phyloP scores from a whole-genome alignment of 2,888 invertebrate genomes.

The Drosophila multiciliata region DNA sequence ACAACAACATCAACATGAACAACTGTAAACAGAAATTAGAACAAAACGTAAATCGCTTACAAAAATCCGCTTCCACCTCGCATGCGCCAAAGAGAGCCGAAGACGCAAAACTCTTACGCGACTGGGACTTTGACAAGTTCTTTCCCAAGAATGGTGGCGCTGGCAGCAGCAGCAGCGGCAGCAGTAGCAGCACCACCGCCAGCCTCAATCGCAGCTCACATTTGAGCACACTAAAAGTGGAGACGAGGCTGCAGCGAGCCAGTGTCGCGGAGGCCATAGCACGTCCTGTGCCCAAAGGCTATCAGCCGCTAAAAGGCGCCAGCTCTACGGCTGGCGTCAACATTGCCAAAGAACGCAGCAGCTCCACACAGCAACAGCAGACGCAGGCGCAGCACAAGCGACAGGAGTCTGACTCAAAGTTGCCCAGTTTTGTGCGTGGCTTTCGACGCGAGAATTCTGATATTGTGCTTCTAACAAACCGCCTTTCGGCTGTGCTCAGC shows the following conservation, averaged over 20 bases:
- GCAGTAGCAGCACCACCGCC: constrained; percentile 66
- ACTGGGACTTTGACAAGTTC: constrained; percentile 95
- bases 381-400: constrained; percentile 86
- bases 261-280: constrained; percentile 81
- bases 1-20: constrained; percentile 23
- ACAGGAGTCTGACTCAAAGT: constrained; percentile 90
- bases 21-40: constrained; percentile 82
- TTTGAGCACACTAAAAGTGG: constrained; percentile 84
- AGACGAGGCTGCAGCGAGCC: constrained; percentile 82
- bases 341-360: constrained; percentile 72
- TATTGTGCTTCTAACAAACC: constrained; percentile 90
- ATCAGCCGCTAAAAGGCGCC: constrained; percentile 67
- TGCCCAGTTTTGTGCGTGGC: constrained; percentile 90
- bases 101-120: constrained; percentile 92
- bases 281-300: constrained; percentile 78
- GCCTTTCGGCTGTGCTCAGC: constrained; percentile 90
- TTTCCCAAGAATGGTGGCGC: constrained; percentile 86
- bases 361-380: constrained; percentile 26
- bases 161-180: constrained; percentile 21
- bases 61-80: constrained; percentile 83
- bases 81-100: constrained; percentile 86
- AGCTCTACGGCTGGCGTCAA: constrained; percentile 44
- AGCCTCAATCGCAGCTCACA: constrained; percentile 82
- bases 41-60: constrained; percentile 77
- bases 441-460: constrained; percentile 94